Base-by-base conservation (phyloP, 2,888 invertebrate genomes). In the Meandrusa payeni region DNA sequence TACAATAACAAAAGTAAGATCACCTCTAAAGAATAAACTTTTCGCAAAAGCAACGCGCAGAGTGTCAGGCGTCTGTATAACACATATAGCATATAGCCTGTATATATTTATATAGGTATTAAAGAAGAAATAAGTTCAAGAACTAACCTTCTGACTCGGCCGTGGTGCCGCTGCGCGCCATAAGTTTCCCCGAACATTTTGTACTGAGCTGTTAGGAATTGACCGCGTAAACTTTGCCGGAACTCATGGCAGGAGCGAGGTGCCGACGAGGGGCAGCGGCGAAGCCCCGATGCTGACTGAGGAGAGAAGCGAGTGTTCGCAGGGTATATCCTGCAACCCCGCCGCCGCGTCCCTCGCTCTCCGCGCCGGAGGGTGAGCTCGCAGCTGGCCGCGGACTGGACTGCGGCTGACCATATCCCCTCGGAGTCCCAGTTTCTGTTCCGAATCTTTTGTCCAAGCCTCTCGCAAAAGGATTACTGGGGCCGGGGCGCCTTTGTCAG, bases 211-310 rank as follows among this genome's bases (percentile, higher is more conserved):
- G 61, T 65, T 59, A 62, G 58, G 64, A 52, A 55, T 28, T 42
- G 54, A 60, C 48, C 57, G 55, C 53, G 65, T 61, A 76, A 77
- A 78, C 64, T 78, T 78, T 76, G 55, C 60, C 56, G 73, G 76
- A 61, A 65, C 60, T 59, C 75, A 76, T 76, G 51, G 66, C 70
- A 67, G 59, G 3, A 5, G 22, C 11, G 10, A 5, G 2, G 10
- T 20, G 24, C 15, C 5, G 10, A 34, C 33, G 31, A 1, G 6
- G 2, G 5, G 15, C 9, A 31, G 24, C 43, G 31, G 13, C 43
- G 43, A 20, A 38, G 24, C 12, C 37, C 9, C 43, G 26, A 12
- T 26, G 15, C 31, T 3, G 37, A 43, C 43, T 42, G 31, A 42
- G 5, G 31, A 11, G 23, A 17, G 10, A 20, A 13, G 23, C 10